Conservation (phyloP, 2,113 vertebrate species). For the Conger conger region DNA sequence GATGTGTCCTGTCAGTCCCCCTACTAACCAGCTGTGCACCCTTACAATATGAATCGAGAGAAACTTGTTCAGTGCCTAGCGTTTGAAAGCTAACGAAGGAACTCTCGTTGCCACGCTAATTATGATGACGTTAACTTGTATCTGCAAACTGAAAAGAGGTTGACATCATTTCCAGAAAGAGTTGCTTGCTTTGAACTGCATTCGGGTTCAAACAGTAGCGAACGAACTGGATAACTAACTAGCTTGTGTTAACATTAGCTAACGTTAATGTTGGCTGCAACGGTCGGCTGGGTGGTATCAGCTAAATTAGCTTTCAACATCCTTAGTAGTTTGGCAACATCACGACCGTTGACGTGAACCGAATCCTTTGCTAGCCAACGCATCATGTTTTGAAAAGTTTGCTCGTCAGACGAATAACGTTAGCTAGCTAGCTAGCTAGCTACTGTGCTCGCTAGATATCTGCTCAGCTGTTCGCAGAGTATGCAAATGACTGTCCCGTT, state of each 20-base stretch:
- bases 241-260: not conserved
- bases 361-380: too few relatives aligned
- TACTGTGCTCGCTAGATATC: not conserved
- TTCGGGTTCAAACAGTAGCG: not conserved
- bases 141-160: not conserved
- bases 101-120: not conserved
- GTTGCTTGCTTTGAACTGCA: not conserved
- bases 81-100: not conserved
- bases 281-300: too few relatives aligned
- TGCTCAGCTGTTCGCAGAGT: not conserved
- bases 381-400: not conserved
- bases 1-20: constrained; percentile 20
- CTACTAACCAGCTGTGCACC: not conserved
- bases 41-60: not conserved
- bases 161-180: not conserved
- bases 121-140: too few relatives aligned
- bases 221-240: constrained; percentile 27
- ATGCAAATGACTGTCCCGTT: not conserved
- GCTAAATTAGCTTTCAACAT: too few relatives aligned
- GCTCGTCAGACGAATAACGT: too few relatives aligned
- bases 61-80: not conserved
- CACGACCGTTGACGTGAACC: too few relatives aligned
- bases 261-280: not conserved
- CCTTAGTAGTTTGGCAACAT: too few relatives aligned
- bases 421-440: constrained; percentile 32